Percentiles rank a stretch among this genome's conserved stretches.
Evolutionary conservation across 2,888 invertebrate genomes (phyloP).

Genomic region (Phorcus lineatus): DNA sequence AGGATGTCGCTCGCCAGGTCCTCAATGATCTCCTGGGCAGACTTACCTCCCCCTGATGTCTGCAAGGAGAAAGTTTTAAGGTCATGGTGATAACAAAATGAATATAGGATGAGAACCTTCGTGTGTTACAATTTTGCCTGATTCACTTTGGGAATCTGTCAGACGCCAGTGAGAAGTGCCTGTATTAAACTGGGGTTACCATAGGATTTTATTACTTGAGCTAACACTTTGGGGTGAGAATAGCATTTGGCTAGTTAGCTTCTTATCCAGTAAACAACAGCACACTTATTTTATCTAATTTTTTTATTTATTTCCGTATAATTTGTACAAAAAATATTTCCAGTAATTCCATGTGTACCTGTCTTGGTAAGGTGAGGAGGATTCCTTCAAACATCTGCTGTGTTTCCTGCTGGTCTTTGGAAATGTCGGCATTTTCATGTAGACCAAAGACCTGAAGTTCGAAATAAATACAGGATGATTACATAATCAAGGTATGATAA

Average conservation of each 20-base stretch:
- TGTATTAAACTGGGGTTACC: too few relatives aligned
- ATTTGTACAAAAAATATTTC: too few relatives aligned
- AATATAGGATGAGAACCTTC: neutral
- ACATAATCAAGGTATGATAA: too few relatives aligned
- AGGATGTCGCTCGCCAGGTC: constrained; percentile 73
- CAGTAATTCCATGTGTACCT: constrained; percentile 52
- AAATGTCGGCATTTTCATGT: constrained; percentile 75
- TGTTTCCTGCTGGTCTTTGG: constrained; percentile 78
- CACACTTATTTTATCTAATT: too few relatives aligned
- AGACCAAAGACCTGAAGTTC: constrained; percentile 74
- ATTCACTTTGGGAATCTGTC: too few relatives aligned
- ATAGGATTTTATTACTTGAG: too few relatives aligned
- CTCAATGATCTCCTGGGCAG: constrained; percentile 73
- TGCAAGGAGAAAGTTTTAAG: constrained; percentile 35
- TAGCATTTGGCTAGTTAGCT: too few relatives aligned
- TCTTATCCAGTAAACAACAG: too few relatives aligned
- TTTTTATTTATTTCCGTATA: too few relatives aligned
- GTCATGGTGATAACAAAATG: neutral
- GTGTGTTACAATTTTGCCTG: too few relatives aligned
- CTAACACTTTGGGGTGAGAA: too few relatives aligned
- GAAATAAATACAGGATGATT: neutral
- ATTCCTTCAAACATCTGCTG: constrained; percentile 77
- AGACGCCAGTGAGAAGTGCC: too few relatives aligned
- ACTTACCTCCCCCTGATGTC: constrained; percentile 70
- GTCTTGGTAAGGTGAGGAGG: constrained; percentile 73